Base-by-base conservation (phyloP, 1,140 invertebrate species). In the Nebria ingens region DNA sequence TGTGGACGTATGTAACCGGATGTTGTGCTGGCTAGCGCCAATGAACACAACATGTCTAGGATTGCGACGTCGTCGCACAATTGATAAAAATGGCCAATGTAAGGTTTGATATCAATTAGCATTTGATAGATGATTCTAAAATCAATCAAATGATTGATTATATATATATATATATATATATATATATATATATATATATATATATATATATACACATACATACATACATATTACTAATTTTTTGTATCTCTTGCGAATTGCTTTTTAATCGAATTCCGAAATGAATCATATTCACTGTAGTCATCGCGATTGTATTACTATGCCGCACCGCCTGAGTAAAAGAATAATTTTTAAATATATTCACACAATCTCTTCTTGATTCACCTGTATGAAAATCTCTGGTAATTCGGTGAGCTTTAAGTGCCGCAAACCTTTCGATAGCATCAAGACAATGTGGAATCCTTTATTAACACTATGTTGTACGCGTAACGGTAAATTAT, bases 31-130 rank as follows among this genome's bases (percentile, higher is more conserved):
- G 84, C 79, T 68, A 84, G 76, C 21, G 90, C 83, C 56, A 94
- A 76, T 1, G 84, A 83, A 11, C 85, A 66, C 1, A 93, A 64
- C 53, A 94, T 73, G 64, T 96, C 93, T 22, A 94, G 62, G 61
- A 86, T 82, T 13, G 88, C 81, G 45, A 94, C 78, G 54, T 84
- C 77, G 61, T 91, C 89, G 56, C 85, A 86, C 17, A 95, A 67
- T 62, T 83, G 82, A 69, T 93, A 92, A 4, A 95, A 73, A 60
- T 82, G 83, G 0, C 79, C 74, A 62, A 92, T 84, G 52, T 86
- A 75, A 49, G 82, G 74, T 55, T 83, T 75, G 3, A 93, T 71
- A 50, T 79, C 75, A 54, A 77, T 73, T 0, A 85, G 63, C 21
- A 85, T 64, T 21, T 79, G 67, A 40, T 71, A 73, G 13, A 87